Evolutionary conservation across 2,797 vertebrate genomes (phyloP), one percentile per base, ranked within the genome.

Genomic region (Argentina silus): DNA sequence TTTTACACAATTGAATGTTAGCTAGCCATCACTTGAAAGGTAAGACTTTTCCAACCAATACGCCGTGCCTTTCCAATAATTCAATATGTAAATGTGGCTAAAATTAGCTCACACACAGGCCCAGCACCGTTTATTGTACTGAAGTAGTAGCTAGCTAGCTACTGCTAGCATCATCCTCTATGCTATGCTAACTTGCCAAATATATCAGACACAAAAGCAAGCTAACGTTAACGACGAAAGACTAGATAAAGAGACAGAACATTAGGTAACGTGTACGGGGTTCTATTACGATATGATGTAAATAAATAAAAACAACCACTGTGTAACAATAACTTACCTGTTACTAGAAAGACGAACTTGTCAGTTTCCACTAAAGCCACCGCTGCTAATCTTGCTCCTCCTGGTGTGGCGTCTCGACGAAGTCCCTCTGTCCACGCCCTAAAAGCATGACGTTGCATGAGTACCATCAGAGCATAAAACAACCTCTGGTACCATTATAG

Each of bases 361-460:
- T 36, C 27, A 4, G 27, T 36, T 36, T 36, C 1, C 27, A 36
- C 27, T 36, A 4, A 36, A 36, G 27, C 27, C 27, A 2, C 27
- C 27, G 1, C 27, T 36, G 27, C 27, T 4, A 36, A 4, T 36
- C 27, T 36, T 4, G 27, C 27, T 36, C 27, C 27, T 36, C 27
- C 27, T 36, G 27, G 27, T 36, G 27, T 36, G 27, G 27, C 27
- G 27, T 36, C 27, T 36, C 27, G 27, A n/a, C n/a, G n/a, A n/a
- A n/a, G n/a, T n/a, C n/a, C n/a, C 56, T 59, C 12, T 65, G 69
- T 78, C 78, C 82, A 90, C 87, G 90, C 89, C 90, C 67, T 87
- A 78, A 70, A 83, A 62, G 2, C 15, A 87, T 90, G 87, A 91
- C 89, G 90, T 83, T 23, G 19, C 53, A 14, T 17, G 6, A 17